Percentiles rank a stretch among this genome's conserved stretches.
Evolutionary conservation across 2,113 vertebrate genomes (phyloP).

Genomic region (Poicephalus meyeri): DNA sequence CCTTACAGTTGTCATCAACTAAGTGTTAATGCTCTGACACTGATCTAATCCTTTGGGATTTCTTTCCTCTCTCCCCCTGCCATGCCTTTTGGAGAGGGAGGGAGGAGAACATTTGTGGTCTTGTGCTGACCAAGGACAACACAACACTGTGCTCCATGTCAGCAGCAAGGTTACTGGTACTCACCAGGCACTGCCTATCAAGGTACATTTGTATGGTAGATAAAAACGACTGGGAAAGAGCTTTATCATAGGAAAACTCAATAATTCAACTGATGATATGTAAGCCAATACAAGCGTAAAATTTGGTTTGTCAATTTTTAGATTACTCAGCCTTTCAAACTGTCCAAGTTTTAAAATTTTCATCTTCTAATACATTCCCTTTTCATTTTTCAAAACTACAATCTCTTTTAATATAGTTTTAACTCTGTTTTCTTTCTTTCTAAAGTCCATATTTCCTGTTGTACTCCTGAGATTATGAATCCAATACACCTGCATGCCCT

Average conservation of each 20-base stretch:
- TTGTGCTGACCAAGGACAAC: neutral
- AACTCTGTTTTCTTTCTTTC: neutral
- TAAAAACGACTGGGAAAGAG: neutral
- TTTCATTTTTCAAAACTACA: neutral
- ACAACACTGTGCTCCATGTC: neutral
- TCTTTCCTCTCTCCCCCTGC: neutral
- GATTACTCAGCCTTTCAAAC: neutral
- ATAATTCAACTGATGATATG: neutral
- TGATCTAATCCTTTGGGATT: constrained; percentile 26
- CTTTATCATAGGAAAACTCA: neutral
- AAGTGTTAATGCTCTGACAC: constrained; percentile 50
- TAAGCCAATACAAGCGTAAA: neutral
- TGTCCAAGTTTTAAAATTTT: neutral
- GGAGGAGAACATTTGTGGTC: neutral
- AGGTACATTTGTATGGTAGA: neutral
- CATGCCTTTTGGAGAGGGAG: neutral
- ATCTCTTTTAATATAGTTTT: neutral
- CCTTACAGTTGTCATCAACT: constrained; percentile 46
- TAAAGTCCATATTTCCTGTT: neutral
- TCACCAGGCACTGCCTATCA: neutral
- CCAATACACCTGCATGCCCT: neutral
- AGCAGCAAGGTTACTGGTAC: neutral
- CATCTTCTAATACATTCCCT: neutral
- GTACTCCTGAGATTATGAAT: neutral
- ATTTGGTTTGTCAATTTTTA: neutral